Base-by-base conservation (phyloP, 2,888 invertebrate genomes). In the Neuroscelio doddi region DNA sequence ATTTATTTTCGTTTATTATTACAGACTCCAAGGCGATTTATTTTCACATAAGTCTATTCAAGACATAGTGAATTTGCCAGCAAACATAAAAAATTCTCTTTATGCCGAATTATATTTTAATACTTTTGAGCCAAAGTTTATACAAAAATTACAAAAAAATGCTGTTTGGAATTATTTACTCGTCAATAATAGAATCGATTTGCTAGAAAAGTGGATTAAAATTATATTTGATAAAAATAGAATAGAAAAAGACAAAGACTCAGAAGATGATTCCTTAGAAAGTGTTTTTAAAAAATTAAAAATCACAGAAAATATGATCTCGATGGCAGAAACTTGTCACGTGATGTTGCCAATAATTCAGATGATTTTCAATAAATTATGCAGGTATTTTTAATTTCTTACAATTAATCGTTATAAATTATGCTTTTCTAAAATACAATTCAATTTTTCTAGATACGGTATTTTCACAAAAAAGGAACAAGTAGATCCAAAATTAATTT, bases 91-190 rank as follows among this genome's bases (percentile, higher is more conserved):
- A 45, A 63, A 70, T 45, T 72, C 79, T 16, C 64, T 83, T 17
- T 74, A 75, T 15, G 76, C 78, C 4, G 82, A 83, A 69, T 66
- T 83, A 38, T 81, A 85, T 72, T 86, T 87, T 69, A 74, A 80
- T 62, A 80, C 78, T 14, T 72, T 71, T 30, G 80, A 85, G 29
- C 26, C 72, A 2, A 65, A 70, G 8, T 72, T 87, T 4, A 59
- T 81, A 4, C 69, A 75, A 9, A 81, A 80, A 24, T 74, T 87
- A 0, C 77, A 80, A 8, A 76, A 56, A 57, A 42, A 30, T 10
- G 50, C 86, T 68, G 86, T 90, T 71, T 92, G 91, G 91, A 86
- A 88, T 70, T 87, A 88, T 76, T 83, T 91, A 53, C 76, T 91
- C 47, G 84, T 86, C 47, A 86, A 87, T 68, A 89, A 90, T 72